Evolutionary conservation across 2,113 vertebrate genomes (phyloP), one percentile per base, ranked within the genome.

Genomic region (Theristicus caerulescens): DNA sequence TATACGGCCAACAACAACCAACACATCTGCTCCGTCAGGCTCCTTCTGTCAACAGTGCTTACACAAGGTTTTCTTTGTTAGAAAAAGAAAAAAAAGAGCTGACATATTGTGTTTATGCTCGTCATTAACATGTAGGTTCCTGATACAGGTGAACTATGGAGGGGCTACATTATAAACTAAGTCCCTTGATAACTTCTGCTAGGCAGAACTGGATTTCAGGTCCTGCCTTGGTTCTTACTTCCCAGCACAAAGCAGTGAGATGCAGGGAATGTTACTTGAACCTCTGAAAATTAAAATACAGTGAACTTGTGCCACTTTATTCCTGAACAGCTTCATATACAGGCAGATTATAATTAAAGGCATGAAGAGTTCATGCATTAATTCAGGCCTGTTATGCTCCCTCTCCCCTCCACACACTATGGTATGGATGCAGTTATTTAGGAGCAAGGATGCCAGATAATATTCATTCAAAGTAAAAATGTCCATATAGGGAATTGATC

Each of bases 31-130:
- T 89, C 66, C 1, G 2, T 25, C 77, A 91, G 44, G 83, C 42
- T 88, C 52, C 62, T 84, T 94, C 91, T 89, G 73, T 93, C 70
- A 89, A 79, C 89, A 87, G 52, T 16, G 73, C 89, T 96, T 95
- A 94, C 84, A 66, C 47, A 88, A 84, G 66, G 49, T 91, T 79
- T 54, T 78, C 73, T 93, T 91, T 26, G 49, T 77, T 52, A 90
- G 51, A 86, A 74, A 90, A 86, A 40, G 46, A 64, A 80, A 78
- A 42, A 77, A 77, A 94, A 69, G 32, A 84, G 61, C 77, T 93
- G 81, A 90, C 61, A 22, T 14, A 22, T 14, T 42, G 52, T 55
- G n/a, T 78, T 92, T 80, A 86, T 55, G 51, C 40, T 95, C 46
- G 66, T 70, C n/a, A 51, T 77, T 86, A 88, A 82, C 46, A 55